Conservation (phyloP, 2,888 invertebrate species). For the Chloroclysta siterata region DNA sequence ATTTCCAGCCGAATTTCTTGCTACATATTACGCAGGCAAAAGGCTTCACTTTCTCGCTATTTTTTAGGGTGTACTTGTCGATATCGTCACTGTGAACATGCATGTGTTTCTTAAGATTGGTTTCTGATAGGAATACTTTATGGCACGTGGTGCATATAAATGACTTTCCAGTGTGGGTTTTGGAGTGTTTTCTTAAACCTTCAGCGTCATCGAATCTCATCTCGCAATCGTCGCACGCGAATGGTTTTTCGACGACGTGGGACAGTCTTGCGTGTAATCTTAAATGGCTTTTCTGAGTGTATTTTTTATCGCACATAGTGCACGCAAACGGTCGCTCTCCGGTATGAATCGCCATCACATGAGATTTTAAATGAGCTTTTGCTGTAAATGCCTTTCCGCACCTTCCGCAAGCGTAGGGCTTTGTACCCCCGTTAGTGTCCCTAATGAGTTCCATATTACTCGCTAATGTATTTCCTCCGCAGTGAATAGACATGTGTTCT, state of each 20-base stretch:
- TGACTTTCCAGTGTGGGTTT: constrained; percentile 6
- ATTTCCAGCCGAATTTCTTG: constrained; percentile 27
- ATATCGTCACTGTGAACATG: constrained; percentile 6
- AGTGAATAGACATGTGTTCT: constrained; percentile 11
- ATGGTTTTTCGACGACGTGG: constrained; percentile 26
- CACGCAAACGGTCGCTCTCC: constrained; percentile 26
- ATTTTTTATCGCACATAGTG: constrained; percentile 24
- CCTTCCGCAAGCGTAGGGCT: constrained; percentile 14
- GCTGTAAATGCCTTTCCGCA: constrained; percentile 21
- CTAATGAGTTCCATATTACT: background rate
- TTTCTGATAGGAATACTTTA: constrained; percentile 10
- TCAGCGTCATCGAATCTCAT: constrained; percentile 20
- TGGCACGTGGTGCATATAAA: constrained; percentile 2
- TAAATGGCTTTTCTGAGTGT: constrained; percentile 28
- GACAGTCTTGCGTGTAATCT: constrained; percentile 17
- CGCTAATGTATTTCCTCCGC: constrained; percentile 4
- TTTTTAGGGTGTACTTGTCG: background rate
- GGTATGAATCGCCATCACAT: constrained; percentile 27
- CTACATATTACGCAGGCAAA: constrained; percentile 22
- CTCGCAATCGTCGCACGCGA: constrained; percentile 22
- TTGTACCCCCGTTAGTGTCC: background rate
- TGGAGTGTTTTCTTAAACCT: constrained; percentile 16
- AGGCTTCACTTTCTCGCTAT: background rate
- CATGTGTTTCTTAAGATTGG: constrained; percentile 19
- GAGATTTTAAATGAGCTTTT: constrained; percentile 24